Evolutionary conservation across 2,888 invertebrate species (phyloP), one percentile per base, ranked within the genome.

Genomic region (Brenthis hecate): DNA sequence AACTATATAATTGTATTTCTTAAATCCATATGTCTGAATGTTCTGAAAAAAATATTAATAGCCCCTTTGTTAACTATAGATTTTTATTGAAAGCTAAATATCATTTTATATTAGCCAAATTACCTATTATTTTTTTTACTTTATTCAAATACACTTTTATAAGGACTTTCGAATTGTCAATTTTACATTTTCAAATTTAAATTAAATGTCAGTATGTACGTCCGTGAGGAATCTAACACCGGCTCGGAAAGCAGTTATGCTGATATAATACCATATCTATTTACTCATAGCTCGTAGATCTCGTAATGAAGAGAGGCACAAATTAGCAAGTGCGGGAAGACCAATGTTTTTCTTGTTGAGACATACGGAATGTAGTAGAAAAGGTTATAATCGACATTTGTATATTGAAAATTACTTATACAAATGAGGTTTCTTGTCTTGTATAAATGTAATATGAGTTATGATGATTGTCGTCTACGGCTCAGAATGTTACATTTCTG

Each of bases 301-400:
- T 79, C 81, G 80, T 88, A 88, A 88, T 89, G 88, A 88, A 85
- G 82, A 81, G 81, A 80, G 78, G 80, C 80, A 81, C 82, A 85
- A 88, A 88, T 88, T 85, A 88, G 85, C 83, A 78, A 81, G 77
- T 65, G 73, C 72, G 68, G 75, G 78, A 84, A 84, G 84, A 84
- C 78, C 80, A 77, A 68, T 83, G 80, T 83, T 83, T 86, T 85
- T 84, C 84, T 87, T 86, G 83, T 81, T 79, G 74, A 72, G 68
- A 65, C 78, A 83, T 85, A 84, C 78, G 86, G 83, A 80, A 62
- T 53, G 19, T 23, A 62, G 14, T 19, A 53, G 53, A 62, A 62
- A 62, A 14, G 19, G 62, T 62, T 50, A 13, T 60, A 60, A 60
- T 60, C 50, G 48, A 60, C 48, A 60, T 23, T 60, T 58, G 58